Base-by-base conservation (phyloP, 2,113 vertebrate species). In the Ptychochromis oligacanthus region DNA sequence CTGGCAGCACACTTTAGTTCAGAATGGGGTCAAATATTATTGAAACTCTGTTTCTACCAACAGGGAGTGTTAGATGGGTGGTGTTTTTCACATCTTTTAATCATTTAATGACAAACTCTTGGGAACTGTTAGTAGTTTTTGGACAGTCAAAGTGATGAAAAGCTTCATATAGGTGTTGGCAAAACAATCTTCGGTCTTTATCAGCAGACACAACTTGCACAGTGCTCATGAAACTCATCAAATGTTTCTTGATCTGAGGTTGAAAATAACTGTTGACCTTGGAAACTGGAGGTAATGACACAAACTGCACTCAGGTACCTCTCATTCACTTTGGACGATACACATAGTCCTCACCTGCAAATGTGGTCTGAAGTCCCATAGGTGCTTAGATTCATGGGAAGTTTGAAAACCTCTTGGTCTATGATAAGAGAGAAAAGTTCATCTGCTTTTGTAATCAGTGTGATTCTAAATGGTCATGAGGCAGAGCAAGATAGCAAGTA, bases 21-120 rank as follows among this genome's bases (percentile, higher is more conserved):
- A 77, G 4, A 20, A 18, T 4, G 28, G 13, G 61, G 79, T 81
- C 46, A 84, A 54, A 62, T 61, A 54, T 77, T 28, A 83, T 74
- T 60, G 22, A 11, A 54, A 58, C 58, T 75, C 55, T 80, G 20
- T 76, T 59, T 36, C 64, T 80, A 80, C 64, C 58, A 74, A 11
- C 60, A 20, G 11, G 13, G 10, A 54, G 52, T 54, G 26, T 72
- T 72, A 72, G 24, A 20, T 36, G 9, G 13, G 54, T 74, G 6
- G 11, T 2, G 9, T 2, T 75, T 83, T 1, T 61, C 10, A 9
- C 2, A 20, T 62, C 0, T 34, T n/a, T 72, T 34, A 20, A 11
- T 54, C 7, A 26, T 49, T 65, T 60, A 17, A n/a, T 67, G 2
- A 56, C 17, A 81, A 55, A 40, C 31, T 24, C 24, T 6, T 38